Base-by-base conservation (phyloP, 2,113 vertebrate species). In the Phocoena phocoena region DNA sequence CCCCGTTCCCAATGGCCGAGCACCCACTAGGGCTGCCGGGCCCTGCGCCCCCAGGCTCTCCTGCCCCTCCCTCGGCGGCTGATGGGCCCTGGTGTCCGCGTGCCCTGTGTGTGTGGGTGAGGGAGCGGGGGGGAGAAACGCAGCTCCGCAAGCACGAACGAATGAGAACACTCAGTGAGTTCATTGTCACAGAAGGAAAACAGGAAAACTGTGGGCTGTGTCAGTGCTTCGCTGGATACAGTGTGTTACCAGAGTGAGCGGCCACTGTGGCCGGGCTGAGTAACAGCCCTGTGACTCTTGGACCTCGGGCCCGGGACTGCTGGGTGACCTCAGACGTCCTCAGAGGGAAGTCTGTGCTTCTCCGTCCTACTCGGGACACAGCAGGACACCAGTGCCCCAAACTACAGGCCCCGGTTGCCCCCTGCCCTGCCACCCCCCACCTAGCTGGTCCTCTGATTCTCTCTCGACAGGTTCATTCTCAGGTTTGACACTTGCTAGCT, bases 11-110 rank as follows among this genome's bases (percentile, higher is more conserved):
- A n/a, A 5, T 15, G 47, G 38, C 47, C 0, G 25, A 82, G 31
- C 36, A 0, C 4, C 58, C 6, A 2, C 62, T n/a, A 41, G 36
- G 53, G 55, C 53, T 1, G 67, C 6, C 2, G 1, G 33, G 74
- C 81, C 71, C 15, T 0, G 80, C 17, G 8, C 23, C 74, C n/a
- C 14, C 14, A 50, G 28, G 8, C 28, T 55, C 26, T 38, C 53
- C 15, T 0, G 23, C 21, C 10, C 11, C 67, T 10, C 6, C 0
- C 3, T 10, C 47, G 21, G 20, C 4, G 4, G 70, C 47, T 15
- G 82, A 14, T 8, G 21, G 36, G 38, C 38, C 67, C 28, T 0
- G 2, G 20, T 0, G 8, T 33, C 60, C 67, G 11, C 7, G n/a
- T 11, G 7, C 50, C 38, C 67, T 4, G 3, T 2, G 65, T 2